Evolutionary conservation across 2,113 vertebrate species (phyloP).

Genomic region (Chloropsis hardwickii): DNA sequence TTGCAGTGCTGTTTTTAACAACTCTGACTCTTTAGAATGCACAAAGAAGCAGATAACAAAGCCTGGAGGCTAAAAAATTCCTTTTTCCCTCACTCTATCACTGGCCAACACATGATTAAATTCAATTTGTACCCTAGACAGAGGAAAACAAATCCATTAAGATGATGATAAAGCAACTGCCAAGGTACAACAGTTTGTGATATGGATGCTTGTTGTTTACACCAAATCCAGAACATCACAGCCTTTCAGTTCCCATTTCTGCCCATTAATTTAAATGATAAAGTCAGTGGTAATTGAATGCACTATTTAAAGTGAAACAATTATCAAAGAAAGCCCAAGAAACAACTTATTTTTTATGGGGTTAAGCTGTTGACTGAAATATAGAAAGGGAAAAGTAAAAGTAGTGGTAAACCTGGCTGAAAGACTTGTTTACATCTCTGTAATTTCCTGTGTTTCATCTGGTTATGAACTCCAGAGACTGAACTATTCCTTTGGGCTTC

Average conservation of each 20-base stretch:
- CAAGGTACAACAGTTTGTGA: background rate
- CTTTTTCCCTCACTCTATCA: background rate
- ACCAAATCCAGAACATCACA: background rate
- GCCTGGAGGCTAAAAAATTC: constrained; percentile 49
- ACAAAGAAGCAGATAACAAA: constrained; percentile 54
- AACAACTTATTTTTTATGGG: background rate
- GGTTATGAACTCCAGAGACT: constrained; percentile 19
- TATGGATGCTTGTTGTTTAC: background rate
- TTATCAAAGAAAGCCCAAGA: constrained; percentile 17
- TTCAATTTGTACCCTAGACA: constrained; percentile 31
- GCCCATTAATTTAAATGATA: constrained; percentile 17
- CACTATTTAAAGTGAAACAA: constrained; percentile 11
- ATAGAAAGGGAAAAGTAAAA: constrained; percentile 5
- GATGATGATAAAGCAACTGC: constrained; percentile 35
- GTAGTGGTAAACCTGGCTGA: constrained; percentile 43
- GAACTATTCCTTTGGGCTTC: constrained; percentile 23
- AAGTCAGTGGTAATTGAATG: constrained; percentile 12
- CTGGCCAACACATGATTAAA: constrained; percentile 39
- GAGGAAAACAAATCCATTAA: constrained; percentile 49
- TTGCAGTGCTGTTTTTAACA: constrained; percentile 57
- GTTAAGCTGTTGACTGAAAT: constrained; percentile 23
- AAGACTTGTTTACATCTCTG: constrained; percentile 50
- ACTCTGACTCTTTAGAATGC: constrained; percentile 41
- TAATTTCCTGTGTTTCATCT: constrained; percentile 61
- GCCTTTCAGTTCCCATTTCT: constrained; percentile 2